Evolutionary conservation across 2,113 vertebrate species (phyloP).

Genomic region (Thoracochromis brauschi): DNA sequence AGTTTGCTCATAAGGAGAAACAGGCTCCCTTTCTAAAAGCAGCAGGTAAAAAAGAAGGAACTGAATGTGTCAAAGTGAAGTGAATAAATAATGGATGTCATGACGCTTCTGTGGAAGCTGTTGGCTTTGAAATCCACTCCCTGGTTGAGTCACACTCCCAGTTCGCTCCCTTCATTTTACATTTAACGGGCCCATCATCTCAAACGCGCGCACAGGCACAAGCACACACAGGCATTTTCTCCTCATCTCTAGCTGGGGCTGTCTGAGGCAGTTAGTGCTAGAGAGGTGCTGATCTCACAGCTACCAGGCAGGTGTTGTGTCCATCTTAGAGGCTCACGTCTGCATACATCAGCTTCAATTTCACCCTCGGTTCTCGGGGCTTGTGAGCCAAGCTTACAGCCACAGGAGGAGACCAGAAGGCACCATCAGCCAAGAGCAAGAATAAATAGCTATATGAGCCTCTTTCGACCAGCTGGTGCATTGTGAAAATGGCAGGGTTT

Average conservation of each 20-base stretch:
- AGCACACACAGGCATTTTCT: neutral
- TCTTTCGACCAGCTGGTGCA: neutral
- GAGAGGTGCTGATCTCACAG: constrained; percentile 26
- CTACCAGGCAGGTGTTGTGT: constrained; percentile 34
- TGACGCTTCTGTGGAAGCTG: constrained; percentile 44
- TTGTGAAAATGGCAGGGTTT: constrained; percentile 13
- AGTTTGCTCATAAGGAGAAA: neutral
- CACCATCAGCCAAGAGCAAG: neutral
- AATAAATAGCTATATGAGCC: constrained; percentile 1
- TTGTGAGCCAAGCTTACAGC: constrained; percentile 2
- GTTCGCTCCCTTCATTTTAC: constrained; percentile 43
- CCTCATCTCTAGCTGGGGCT: constrained; percentile 6
- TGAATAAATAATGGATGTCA: constrained; percentile 59
- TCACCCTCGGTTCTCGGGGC: neutral
- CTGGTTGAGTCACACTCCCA: constrained; percentile 38
- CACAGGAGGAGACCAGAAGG: neutral
- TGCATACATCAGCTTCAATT: constrained; percentile 53
- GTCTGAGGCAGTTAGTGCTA: constrained; percentile 27
- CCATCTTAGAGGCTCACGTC: constrained; percentile 30
- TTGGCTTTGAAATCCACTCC: constrained; percentile 55
- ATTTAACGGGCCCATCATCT: constrained; percentile 31
- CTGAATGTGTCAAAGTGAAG: constrained; percentile 41
- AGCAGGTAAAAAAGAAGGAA: constrained; percentile 29
- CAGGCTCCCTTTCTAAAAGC: neutral
- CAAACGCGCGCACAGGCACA: neutral